Base-by-base conservation (phyloP, 2,113 vertebrate genomes). In the Lepus americanus region DNA sequence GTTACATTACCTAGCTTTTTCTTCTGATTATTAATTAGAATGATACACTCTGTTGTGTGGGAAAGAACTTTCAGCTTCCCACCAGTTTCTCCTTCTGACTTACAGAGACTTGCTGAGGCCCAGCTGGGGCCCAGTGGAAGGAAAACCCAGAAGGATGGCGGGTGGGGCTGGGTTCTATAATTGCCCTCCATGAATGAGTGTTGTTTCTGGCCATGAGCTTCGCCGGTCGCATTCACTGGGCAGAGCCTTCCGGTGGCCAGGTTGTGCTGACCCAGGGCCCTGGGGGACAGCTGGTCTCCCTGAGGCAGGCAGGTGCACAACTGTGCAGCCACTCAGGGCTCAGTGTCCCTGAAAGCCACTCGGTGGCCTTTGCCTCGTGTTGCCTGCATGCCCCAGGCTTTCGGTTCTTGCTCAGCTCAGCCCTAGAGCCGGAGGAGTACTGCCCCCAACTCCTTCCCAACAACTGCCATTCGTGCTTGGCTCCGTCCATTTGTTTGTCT, bases 391-490 rank as follows among this genome's bases (percentile, higher is more conserved):
- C 36, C 31, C 20, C 51, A 33, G 20, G 39, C 13, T 86, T 67
- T 74, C 19, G 25, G 84, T 72, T 63, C 72, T 85, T 53, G 67
- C 82, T 44, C 67, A 80, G 22, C 14, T 81, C 31, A 53, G 13
- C 90, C 67, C 11, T 53, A 49, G 53, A 93, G 76, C 23, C 14
- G 63, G 73, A 82, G 80, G 66, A 63, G 10, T 44, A 25, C 12
- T 2, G 1, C 31, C 61, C 22, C 73, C 23, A 27, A 2, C 29
- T 63, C 1, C 16, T 51, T 63, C 25, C 19, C 3, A 33, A 20
- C 59, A 29, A 7, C 0, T 89, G 87, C 97, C 78, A 70, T 85
- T 95, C 94, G 82, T 94, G 84, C 67, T 29, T 95, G 95, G 80
- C 73, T 96, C 1, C 2, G 59, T 72, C 85, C 94, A 87, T 39